Conservation (phyloP, 2,113 vertebrate genomes). For the Nothocercus nigrocapillus region DNA sequence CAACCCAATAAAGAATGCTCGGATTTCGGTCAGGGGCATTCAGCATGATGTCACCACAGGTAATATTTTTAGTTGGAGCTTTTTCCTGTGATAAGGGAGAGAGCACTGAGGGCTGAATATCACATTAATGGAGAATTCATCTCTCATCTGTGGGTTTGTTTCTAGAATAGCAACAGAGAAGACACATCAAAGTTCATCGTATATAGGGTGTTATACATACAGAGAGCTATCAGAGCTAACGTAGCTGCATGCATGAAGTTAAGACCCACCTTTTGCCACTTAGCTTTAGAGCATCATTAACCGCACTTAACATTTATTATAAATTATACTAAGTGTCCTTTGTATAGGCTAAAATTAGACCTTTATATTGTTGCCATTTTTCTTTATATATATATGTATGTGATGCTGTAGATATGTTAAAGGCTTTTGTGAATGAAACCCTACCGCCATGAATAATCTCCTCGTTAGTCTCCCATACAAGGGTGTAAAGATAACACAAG, state of each 20-base stretch:
- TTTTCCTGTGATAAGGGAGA: not conserved
- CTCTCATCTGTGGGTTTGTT: not conserved
- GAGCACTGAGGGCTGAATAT: not conserved
- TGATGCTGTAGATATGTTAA: not conserved
- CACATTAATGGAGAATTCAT: not conserved
- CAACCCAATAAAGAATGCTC: conserved; percentile 89
- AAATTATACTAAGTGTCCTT: not conserved
- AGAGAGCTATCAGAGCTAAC: not conserved
- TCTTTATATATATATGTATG: not conserved
- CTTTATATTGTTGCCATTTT: not conserved
- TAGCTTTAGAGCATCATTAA: not conserved
- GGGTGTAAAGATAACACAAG: too few relatives aligned
- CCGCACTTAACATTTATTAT: not conserved
- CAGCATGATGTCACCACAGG: conserved; percentile 92
- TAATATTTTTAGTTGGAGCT: conserved; percentile 62
- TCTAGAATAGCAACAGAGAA: not conserved
- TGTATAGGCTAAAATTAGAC: not conserved
- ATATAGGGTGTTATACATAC: not conserved
- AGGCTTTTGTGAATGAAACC: not conserved
- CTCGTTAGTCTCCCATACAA: too few relatives aligned
- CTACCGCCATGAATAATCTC: not conserved
- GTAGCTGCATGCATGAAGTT: too few relatives aligned
- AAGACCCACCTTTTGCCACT: not conserved
- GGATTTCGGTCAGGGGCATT: conserved; percentile 87
- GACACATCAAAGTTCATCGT: not conserved